phyloP scores from a whole-genome alignment of 2,113 vertebrate species.

The Lichenostomus cassidix region DNA sequence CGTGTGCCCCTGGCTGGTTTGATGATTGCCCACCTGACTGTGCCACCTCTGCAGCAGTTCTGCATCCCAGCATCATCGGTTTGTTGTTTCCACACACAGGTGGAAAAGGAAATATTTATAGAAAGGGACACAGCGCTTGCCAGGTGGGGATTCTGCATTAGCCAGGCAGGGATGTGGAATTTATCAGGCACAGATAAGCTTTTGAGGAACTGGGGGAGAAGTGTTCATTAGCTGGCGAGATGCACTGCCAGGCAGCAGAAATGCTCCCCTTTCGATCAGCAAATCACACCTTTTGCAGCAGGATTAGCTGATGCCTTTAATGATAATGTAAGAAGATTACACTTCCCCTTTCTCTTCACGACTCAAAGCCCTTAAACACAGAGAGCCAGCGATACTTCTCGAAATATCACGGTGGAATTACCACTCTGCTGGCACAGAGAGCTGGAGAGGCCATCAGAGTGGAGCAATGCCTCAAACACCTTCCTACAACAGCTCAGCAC shows the following conservation, averaged over 20 bases:
- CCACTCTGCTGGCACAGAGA: not conserved
- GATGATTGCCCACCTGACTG: not conserved
- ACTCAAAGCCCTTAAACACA: constrained; percentile 4
- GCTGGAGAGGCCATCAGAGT: not conserved
- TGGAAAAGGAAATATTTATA: not conserved
- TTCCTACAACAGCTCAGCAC: not conserved
- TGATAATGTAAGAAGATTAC: constrained; percentile 53
- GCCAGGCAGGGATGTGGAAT: not conserved
- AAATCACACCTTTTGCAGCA: constrained; percentile 28
- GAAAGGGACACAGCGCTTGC: not conserved
- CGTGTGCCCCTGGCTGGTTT: not conserved
- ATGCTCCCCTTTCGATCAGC: not conserved
- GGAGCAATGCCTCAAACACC: not conserved
- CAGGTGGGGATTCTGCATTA: not conserved
- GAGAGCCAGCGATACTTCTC: not conserved
- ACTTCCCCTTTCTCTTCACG: constrained; percentile 1
- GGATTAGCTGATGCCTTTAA: constrained; percentile 56
- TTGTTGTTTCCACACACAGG: not conserved
- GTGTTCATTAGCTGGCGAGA: not conserved
- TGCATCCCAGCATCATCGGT: not conserved
- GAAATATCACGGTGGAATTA: constrained; percentile 7
- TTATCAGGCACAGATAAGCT: not conserved
- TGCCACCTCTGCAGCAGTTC: not conserved
- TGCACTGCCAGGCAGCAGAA: not conserved
- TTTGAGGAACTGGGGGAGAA: not conserved